phyloP scores from a whole-genome alignment of 2,888 invertebrate species.

The Phasia obesa region DNA sequence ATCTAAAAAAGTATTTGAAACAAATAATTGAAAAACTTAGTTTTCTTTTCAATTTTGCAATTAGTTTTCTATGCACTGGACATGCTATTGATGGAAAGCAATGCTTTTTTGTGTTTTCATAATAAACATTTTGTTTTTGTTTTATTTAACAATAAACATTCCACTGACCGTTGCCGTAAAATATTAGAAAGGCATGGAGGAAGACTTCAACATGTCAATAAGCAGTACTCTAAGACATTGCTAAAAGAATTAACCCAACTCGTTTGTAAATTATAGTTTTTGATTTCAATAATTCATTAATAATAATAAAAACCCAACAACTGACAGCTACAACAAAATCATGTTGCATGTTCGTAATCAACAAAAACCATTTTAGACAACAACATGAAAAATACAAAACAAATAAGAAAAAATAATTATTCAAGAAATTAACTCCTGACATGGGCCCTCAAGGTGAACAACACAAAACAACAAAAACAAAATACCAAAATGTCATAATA shows the following conservation, averaged over 20 bases:
- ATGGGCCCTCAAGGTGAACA: constrained; percentile 44
- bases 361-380: constrained; percentile 19
- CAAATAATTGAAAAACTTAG: too few species aligned
- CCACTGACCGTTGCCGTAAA: not conserved
- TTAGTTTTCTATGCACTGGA: too few species aligned
- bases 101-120: too few species aligned
- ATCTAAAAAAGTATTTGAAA: too few species aligned
- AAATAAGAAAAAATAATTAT: not conserved
- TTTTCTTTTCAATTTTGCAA: too few species aligned
- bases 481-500: constrained; percentile 48
- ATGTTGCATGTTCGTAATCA: constrained; percentile 42
- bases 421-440: constrained; percentile 41
- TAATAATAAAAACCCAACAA: constrained; percentile 15
- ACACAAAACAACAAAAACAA: constrained; percentile 23
- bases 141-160: too few species aligned
- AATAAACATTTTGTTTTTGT: too few species aligned
- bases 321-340: constrained; percentile 48
- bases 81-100: too few species aligned
- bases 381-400: not conserved
- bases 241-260: not conserved
- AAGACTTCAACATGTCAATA: not conserved
- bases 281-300: constrained; percentile 45
- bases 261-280: constrained; percentile 3
- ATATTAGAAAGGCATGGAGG: not conserved
- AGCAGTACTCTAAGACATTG: not conserved